Evolutionary conservation across 2,888 invertebrate genomes (phyloP).

Genomic region (Stenichneumon culpator): DNA sequence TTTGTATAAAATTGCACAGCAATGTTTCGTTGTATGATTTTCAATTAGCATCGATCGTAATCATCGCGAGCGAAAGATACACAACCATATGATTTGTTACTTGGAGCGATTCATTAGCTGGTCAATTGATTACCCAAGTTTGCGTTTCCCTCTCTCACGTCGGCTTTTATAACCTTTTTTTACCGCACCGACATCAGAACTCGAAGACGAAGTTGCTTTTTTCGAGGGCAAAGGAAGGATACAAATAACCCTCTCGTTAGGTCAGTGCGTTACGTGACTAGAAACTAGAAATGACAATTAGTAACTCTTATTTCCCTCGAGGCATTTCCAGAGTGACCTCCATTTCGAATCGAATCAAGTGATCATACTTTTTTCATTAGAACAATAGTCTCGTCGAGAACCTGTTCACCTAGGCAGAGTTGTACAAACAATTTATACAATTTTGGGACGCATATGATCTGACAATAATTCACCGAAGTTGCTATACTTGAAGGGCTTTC

Average conservation of each 20-base stretch:
- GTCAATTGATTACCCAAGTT: not conserved
- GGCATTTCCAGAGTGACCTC: not conserved
- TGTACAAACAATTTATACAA: not conserved
- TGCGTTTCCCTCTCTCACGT: not conserved
- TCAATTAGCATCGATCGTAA: constrained; percentile 25
- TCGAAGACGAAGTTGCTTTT: not conserved
- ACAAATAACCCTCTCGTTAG: not conserved
- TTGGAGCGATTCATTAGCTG: not conserved
- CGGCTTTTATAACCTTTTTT: not conserved
- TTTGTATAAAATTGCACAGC: not conserved
- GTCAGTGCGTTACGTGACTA: not conserved
- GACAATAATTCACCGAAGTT: not conserved
- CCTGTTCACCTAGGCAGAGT: not conserved
- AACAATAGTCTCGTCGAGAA: not conserved
- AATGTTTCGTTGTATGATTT: not conserved
- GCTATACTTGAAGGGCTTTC: not conserved
- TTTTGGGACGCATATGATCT: not conserved
- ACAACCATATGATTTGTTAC: not conserved
- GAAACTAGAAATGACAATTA: not conserved
- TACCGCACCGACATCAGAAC: not conserved
- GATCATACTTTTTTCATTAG: not conserved
- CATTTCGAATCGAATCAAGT: not conserved
- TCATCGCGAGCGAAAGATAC: not conserved
- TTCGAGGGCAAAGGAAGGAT: not conserved
- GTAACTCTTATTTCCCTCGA: not conserved